Base-by-base conservation (phyloP, 1,140 invertebrate species). In the Apis dorsata region DNA sequence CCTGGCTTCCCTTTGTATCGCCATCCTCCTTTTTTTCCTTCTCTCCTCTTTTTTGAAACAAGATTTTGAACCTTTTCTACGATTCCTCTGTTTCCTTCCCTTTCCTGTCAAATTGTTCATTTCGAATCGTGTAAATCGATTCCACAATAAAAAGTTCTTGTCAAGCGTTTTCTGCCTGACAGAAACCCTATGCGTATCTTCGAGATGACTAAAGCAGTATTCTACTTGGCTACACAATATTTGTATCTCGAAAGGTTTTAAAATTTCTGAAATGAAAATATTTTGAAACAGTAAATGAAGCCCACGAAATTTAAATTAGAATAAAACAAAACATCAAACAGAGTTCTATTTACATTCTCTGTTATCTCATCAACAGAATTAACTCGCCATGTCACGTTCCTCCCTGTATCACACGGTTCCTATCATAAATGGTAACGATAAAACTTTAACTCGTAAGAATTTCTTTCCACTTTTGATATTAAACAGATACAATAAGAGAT, bases 401-500 rank as follows among this genome's bases (percentile, higher is more conserved):
- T 34, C 17, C 3, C 51, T 2, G 24, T 0, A 24, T 34, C 34
- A 21, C 34, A 49, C 5, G 13, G 34, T 49, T 69, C n/a, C 11
- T 44, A 11, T 34, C 63, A 21, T 21, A 12, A 10, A n/a, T 3
- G 2, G 21, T 51, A 19, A 21, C 9, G 24, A 57, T 19, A 3
- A 9, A 10, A 21, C 21, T 3, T 12, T 19, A 24, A 21, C 53
- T 28, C n/a, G 44, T 13, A 17, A 21, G 24, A 76, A 76, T 57
- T 51, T 12, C 63, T 55, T 53, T 49, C 53, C n/a, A 34, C 3
- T 34, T 34, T 34, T 44, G 4, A 34, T 68, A 59, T 75, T 65
- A 68, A 81, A 44, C 28, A 51, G 53, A 72, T 59, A 21, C 73
- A 68, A 68, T 60, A 60, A 76, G 63, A 72, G 19, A 13, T n/a